These are phyloP conservation scores for Catocala fraxini DNA, from an alignment of 2,888 invertebrate species.

Conservation along the genomic window DNA sequence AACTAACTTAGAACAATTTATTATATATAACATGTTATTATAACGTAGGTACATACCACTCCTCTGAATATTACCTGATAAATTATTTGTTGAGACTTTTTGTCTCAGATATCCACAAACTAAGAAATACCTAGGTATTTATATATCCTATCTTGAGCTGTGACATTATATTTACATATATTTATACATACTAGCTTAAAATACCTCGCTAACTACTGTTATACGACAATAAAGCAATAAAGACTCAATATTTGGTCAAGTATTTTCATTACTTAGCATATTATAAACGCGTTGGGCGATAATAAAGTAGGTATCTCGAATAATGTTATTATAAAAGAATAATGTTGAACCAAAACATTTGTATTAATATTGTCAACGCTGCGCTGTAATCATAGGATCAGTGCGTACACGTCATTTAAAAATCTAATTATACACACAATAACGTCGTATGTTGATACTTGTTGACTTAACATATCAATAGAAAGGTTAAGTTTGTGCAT, in stretches of 20 bases:
- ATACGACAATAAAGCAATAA: neutral
- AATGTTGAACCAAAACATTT: neutral
- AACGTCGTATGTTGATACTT: no score
- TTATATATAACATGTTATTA: no score
- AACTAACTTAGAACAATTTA: no score
- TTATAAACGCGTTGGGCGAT: slow-evolving; percentile 3
- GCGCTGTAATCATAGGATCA: neutral
- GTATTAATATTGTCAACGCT: neutral
- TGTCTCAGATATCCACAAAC: neutral
- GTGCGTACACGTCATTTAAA: neutral
- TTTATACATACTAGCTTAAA: neutral
- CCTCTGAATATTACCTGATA: neutral
- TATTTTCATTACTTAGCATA: neutral
- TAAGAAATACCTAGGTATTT: neutral
- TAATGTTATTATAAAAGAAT: neutral
- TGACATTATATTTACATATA: slow-evolving; percentile 9
- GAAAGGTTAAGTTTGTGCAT: slow-evolving; percentile 56
- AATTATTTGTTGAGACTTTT: neutral
- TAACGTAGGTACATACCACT: neutral
- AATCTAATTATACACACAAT: slow-evolving; percentile 4
- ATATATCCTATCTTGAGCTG: slow-evolving; percentile 10
- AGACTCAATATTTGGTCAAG: neutral
- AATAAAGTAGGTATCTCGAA: slow-evolving; percentile 12
- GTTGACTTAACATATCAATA: slow-evolving; percentile 22
- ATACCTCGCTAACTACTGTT: neutral